phyloP scores from a whole-genome alignment of 1,140 invertebrate species.

The Hestina assimilis region DNA sequence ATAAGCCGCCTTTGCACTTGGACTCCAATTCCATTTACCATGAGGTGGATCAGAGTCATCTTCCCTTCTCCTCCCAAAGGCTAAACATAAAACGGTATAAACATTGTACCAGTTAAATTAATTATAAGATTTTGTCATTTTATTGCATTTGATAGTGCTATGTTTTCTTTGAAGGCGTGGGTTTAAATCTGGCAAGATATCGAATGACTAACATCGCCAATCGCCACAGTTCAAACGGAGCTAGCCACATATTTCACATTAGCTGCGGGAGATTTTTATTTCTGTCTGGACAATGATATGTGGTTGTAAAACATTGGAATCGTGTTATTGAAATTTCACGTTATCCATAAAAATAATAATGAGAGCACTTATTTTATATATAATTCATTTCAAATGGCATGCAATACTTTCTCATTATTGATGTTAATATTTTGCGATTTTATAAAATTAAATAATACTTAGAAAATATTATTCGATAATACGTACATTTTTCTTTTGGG shows the following conservation, averaged over 20 bases:
- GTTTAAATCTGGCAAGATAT: conserved; percentile 12
- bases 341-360: too few species aligned
- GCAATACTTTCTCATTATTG: too few species aligned
- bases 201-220: conserved; percentile 35
- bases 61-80: too few species aligned
- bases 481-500: conserved; percentile 1
- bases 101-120: not conserved
- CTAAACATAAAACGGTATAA: too few species aligned
- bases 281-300: conserved; percentile 49
- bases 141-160: not conserved
- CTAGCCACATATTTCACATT: conserved; percentile 54
- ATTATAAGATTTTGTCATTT: not conserved
- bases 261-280: conserved; percentile 44
- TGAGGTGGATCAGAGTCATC: too few species aligned
- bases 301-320: conserved; percentile 19
- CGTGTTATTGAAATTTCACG: not conserved
- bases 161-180: not conserved
- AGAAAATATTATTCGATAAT: not conserved
- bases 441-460: not conserved
- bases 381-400: too few species aligned
- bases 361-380: too few species aligned
- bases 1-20: too few species aligned
- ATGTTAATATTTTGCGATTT: too few species aligned
- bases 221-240: conserved; percentile 37
- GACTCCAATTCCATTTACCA: too few species aligned